Evolutionary conservation across 2,888 invertebrate genomes (phyloP).

Genomic region (Neoscelio sp.): DNA sequence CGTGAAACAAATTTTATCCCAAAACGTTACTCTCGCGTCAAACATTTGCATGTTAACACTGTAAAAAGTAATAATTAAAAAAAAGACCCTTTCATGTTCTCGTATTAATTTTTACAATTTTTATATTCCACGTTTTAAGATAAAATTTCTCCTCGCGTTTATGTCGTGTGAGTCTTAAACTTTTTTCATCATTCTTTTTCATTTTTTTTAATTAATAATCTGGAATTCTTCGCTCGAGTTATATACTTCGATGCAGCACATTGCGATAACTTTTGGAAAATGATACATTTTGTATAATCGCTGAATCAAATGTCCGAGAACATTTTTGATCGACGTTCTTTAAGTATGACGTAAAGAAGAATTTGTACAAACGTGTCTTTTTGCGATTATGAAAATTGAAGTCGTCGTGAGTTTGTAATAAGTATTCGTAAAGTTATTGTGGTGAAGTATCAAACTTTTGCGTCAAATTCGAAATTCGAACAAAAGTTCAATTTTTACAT

Average conservation of each 20-base stretch:
- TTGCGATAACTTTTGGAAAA: constrained; percentile 1
- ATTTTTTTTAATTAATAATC: constrained; percentile 11
- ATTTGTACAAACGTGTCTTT: neutral
- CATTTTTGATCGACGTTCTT: no score
- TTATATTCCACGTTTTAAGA: constrained; percentile 4
- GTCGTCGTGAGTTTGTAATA: neutral
- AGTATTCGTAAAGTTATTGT: neutral
- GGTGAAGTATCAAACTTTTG: no score
- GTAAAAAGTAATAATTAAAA: constrained; percentile 8
- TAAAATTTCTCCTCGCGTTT: constrained; percentile 31
- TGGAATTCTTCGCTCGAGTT: constrained; percentile 64
- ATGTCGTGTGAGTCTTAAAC: constrained; percentile 42
- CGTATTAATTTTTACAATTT: constrained; percentile 9
- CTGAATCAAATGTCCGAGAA: constrained; percentile 4
- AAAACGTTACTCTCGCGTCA: neutral
- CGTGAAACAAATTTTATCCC: constrained; percentile 62
- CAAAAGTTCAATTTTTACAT: no score
- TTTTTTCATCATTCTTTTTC: constrained; percentile 15
- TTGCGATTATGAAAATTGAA: neutral
- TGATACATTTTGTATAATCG: constrained; percentile 2
- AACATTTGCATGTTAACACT: constrained; percentile 9
- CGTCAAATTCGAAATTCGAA: no score
- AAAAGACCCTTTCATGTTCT: neutral
- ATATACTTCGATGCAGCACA: neutral
- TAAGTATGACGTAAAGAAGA: neutral